Evolutionary conservation across 2,888 invertebrate genomes (phyloP).

Genomic region (Piscicola geometra): DNA sequence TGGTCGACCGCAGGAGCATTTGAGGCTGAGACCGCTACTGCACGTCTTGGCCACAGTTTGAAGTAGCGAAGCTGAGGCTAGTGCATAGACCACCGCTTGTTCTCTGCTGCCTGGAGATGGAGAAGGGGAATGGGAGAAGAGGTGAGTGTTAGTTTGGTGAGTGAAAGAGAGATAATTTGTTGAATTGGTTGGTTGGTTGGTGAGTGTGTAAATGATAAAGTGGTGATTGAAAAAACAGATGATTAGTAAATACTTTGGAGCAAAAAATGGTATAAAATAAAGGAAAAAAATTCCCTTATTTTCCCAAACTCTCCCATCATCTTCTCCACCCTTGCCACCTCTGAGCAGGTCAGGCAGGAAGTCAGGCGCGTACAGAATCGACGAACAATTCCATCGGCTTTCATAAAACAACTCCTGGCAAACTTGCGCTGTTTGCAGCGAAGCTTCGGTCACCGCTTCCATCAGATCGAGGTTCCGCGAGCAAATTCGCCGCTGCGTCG

Average conservation of each 20-base stretch:
- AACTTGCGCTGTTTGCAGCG: conserved; percentile 62
- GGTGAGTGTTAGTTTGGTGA: neutral
- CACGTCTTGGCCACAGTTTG: conserved; percentile 76
- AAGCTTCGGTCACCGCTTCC: conserved; percentile 72
- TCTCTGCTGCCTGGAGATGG: conserved; percentile 69
- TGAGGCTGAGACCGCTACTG: conserved; percentile 68
- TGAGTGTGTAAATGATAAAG: too few relatives aligned
- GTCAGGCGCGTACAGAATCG: conserved; percentile 68
- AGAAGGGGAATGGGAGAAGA: neutral
- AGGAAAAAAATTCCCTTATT: too few relatives aligned
- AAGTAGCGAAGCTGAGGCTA: conserved; percentile 72
- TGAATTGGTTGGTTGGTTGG: too few relatives aligned
- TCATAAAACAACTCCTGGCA: conserved; percentile 70
- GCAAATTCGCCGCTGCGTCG: conserved; percentile 49
- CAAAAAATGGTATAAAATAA: too few relatives aligned
- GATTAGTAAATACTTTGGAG: too few relatives aligned
- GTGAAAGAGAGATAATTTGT: too few relatives aligned
- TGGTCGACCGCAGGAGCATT: conserved; percentile 73
- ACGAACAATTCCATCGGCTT: conserved; percentile 78
- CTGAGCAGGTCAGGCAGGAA: conserved; percentile 72
- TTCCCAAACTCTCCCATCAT: too few relatives aligned
- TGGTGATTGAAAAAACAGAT: too few relatives aligned
- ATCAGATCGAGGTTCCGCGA: conserved; percentile 58
- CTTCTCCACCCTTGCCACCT: too few relatives aligned
- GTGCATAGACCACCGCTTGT: conserved; percentile 78